Conservation (phyloP, 2,888 invertebrate species). For the Beris chalybata region DNA sequence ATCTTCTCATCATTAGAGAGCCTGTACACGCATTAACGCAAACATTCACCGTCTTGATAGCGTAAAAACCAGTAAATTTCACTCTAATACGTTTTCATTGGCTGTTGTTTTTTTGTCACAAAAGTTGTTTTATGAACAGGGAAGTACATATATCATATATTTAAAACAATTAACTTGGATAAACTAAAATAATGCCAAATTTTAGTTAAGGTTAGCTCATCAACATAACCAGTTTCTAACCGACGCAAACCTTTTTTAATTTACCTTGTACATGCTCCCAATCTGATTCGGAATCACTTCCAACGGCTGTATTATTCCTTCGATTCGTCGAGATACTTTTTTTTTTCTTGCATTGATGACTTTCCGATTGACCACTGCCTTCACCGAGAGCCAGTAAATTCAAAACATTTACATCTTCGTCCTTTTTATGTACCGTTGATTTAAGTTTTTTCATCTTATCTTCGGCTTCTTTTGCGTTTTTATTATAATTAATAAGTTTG, state of each 20-base stretch:
- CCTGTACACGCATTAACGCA: no score
- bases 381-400: conserved; percentile 70
- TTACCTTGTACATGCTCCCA: conserved; percentile 76
- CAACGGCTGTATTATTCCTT: neutral
- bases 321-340: conserved; percentile 42
- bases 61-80: no score
- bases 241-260: conserved; percentile 31
- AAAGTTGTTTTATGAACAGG: no score
- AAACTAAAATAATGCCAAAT: neutral
- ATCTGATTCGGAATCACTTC: conserved; percentile 66
- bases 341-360: conserved; percentile 47
- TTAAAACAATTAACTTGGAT: no score
- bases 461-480: conserved; percentile 63
- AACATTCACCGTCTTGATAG: no score
- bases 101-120: no score
- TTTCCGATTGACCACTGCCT: conserved; percentile 49
- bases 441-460: conserved; percentile 60
- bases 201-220: neutral
- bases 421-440: conserved; percentile 45
- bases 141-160: no score
- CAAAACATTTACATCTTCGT: conserved; percentile 60
- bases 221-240: neutral
- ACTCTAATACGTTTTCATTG: no score
- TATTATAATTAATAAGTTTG: conserved; percentile 61
- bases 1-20: no score